These are phyloP conservation scores for Asbolus verrucosus DNA, from an alignment of 1,140 invertebrate genomes.

Conservation along the genomic window DNA sequence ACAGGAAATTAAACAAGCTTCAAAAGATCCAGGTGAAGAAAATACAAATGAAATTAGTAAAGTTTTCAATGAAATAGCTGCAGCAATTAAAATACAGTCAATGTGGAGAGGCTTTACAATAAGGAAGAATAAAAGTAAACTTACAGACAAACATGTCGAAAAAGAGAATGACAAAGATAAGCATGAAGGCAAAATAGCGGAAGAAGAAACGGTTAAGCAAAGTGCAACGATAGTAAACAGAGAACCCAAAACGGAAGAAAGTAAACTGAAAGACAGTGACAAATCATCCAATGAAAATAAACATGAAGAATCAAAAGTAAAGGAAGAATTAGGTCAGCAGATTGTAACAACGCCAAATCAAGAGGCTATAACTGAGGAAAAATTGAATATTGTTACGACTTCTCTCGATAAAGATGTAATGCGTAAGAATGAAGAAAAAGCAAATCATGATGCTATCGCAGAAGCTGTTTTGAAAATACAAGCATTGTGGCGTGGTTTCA, in stretches of 20 bases:
- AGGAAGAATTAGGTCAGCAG: too few species aligned
- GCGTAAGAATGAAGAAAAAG: slow-evolving; percentile 10
- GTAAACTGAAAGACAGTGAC: neutral
- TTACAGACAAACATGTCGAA: neutral
- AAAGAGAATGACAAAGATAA: slow-evolving; percentile 13
- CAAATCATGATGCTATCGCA: slow-evolving; percentile 2
- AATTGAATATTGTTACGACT: too few species aligned
- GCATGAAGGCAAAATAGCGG: slow-evolving; percentile 1
- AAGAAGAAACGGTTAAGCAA: neutral
- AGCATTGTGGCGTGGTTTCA: slow-evolving; percentile 30
- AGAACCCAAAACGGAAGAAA: slow-evolving; percentile 1
- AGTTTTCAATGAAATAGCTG: slow-evolving; percentile 11
- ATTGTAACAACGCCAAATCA: too few species aligned
- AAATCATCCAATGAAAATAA: neutral
- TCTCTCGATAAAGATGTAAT: too few species aligned
- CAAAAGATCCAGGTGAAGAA: slow-evolving; percentile 42
- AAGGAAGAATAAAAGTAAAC: slow-evolving; percentile 41
- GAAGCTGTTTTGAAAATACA: slow-evolving; percentile 40
- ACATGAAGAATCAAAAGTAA: slow-evolving; percentile 28
- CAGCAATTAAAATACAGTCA: slow-evolving; percentile 50
- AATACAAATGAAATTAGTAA: slow-evolving; percentile 42
- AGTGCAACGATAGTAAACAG: neutral
- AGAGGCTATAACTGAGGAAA: too few species aligned
- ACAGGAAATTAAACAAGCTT: slow-evolving; percentile 43
- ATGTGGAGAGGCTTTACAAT: slow-evolving; percentile 43